Conservation (phyloP, 1,140 invertebrate species). For the Bombus waltoni region DNA sequence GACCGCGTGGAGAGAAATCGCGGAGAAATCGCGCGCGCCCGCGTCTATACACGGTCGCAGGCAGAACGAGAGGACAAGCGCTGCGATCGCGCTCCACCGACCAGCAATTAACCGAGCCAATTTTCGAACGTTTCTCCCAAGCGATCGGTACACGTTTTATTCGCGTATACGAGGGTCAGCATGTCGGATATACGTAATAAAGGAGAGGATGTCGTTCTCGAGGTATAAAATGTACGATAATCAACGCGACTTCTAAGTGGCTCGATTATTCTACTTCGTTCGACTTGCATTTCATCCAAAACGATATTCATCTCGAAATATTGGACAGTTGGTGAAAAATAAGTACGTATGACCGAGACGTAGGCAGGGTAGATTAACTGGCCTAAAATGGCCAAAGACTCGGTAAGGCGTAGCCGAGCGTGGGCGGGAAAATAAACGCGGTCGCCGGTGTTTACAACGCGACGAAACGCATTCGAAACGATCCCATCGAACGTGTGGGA, state of each 20-base stretch:
- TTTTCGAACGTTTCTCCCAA: too few relatives aligned
- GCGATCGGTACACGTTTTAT: too few relatives aligned
- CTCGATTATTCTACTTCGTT: too few relatives aligned
- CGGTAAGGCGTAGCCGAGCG: background rate
- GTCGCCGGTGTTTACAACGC: slow-evolving; percentile 29
- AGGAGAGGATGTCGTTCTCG: too few relatives aligned
- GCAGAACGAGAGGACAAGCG: too few relatives aligned
- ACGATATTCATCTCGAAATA: background rate
- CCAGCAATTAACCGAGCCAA: too few relatives aligned
- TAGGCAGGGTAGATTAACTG: slow-evolving; percentile 20
- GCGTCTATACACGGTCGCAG: too few relatives aligned
- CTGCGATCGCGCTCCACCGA: too few relatives aligned
- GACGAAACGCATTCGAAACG: slow-evolving; percentile 42
- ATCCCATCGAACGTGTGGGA: slow-evolving; percentile 12
- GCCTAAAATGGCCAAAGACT: slow-evolving; percentile 21
- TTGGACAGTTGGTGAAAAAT: background rate
- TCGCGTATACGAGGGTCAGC: too few relatives aligned
- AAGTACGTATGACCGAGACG: background rate
- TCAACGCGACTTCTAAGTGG: too few relatives aligned
- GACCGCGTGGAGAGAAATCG: background rate
- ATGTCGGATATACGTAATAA: too few relatives aligned
- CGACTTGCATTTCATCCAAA: background rate
- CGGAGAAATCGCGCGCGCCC: background rate
- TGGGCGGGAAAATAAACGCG: slow-evolving; percentile 31
- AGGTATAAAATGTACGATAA: too few relatives aligned